A percentile compares a stretch with the other conserved stretches of the same genome.
Conservation (phyloP, 2,113 vertebrate genomes). For the Lagopus muta region DNA sequence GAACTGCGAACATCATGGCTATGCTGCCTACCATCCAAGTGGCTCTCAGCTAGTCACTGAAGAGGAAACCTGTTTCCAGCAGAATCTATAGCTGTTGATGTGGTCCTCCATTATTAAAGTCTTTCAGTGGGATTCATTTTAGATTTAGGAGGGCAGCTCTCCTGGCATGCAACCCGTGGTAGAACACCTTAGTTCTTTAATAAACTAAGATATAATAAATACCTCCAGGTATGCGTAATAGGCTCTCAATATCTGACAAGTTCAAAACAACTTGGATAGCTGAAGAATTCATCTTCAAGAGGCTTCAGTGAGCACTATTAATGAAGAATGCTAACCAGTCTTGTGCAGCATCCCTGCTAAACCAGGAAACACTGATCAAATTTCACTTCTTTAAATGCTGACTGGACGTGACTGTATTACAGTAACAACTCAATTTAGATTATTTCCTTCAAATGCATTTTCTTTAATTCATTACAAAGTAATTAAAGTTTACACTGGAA, state of each 20-base stretch:
- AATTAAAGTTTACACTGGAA: background rate
- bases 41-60: background rate
- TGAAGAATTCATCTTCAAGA: background rate
- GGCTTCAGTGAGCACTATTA: background rate
- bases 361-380: background rate
- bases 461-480: background rate
- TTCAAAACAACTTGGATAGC: background rate
- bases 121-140: background rate
- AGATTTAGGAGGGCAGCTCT: background rate
- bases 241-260: accelerated
- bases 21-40: background rate
- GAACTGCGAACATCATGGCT: accelerated
- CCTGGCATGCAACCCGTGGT: background rate
- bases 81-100: background rate
- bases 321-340: background rate
- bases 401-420: background rate
- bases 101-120: background rate
- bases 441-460: background rate
- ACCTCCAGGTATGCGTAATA: background rate
- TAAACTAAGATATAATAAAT: too few species aligned
- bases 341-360: background rate
- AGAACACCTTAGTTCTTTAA: background rate
- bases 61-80: background rate
- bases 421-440: background rate
- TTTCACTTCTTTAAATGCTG: background rate